phyloP scores from a whole-genome alignment of 2,113 vertebrate genomes.

The Spea bombifrons region DNA sequence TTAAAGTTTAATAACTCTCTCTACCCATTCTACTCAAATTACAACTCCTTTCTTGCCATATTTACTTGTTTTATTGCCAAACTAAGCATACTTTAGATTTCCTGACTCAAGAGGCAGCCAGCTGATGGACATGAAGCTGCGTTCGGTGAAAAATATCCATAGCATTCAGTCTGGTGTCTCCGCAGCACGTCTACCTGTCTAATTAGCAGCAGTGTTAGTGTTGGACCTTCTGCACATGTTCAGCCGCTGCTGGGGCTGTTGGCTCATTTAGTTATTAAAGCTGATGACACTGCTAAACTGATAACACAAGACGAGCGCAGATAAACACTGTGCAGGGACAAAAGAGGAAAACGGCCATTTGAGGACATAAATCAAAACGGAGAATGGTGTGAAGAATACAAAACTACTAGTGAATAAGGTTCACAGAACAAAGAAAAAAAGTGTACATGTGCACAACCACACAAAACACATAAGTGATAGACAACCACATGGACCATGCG shows the following conservation, averaged over 20 bases:
- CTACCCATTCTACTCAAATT: slow-evolving; percentile 27
- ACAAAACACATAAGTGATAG: too few species aligned
- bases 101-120: slow-evolving; percentile 37
- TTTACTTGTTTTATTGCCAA: slow-evolving; percentile 46
- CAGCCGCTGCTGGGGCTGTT: slow-evolving; percentile 37
- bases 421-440: too few species aligned
- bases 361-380: neutral
- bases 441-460: too few species aligned
- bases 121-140: slow-evolving; percentile 39
- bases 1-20: slow-evolving; percentile 33
- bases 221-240: slow-evolving; percentile 45
- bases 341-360: neutral
- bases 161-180: slow-evolving; percentile 31
- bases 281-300: slow-evolving; percentile 47
- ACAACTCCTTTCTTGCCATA: slow-evolving; percentile 38
- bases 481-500: too few species aligned
- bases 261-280: slow-evolving; percentile 39
- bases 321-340: slow-evolving; percentile 3
- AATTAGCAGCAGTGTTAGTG: slow-evolving; percentile 41
- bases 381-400: neutral
- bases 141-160: slow-evolving; percentile 29
- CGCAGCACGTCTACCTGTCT: slow-evolving; percentile 47
- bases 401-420: too few species aligned
- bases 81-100: slow-evolving; percentile 28
- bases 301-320: slow-evolving; percentile 20